Evolutionary conservation across 2,113 vertebrate species (phyloP).

Genomic region (Brachionichthys hirsutus): DNA sequence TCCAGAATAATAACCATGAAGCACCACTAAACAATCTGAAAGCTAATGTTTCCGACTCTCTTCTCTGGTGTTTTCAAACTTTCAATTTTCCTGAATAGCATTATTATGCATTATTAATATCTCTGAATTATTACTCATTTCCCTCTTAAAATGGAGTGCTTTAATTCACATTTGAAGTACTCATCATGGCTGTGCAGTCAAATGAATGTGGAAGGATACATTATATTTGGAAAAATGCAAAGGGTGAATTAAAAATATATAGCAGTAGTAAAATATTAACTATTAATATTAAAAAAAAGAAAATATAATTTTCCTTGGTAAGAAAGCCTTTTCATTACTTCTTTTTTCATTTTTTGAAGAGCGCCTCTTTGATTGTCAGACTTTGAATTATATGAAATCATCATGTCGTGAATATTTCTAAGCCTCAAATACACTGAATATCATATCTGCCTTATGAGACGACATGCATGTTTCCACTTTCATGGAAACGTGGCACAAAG

Average conservation of each 20-base stretch:
- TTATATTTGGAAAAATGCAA: constrained; percentile 83
- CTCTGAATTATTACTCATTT: constrained; percentile 85
- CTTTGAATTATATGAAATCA: constrained; percentile 59
- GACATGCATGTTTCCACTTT: constrained; percentile 23
- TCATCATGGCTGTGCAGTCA: constrained; percentile 76
- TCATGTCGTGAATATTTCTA: constrained; percentile 45
- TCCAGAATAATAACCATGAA: constrained; percentile 22
- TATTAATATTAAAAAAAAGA: constrained; percentile 77
- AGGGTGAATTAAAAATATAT: constrained; percentile 82
- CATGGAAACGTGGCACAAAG: constrained; percentile 22
- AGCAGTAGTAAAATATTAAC: constrained; percentile 82
- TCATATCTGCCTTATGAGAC: constrained; percentile 20
- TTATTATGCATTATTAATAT: constrained; percentile 84
- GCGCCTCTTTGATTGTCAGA: constrained; percentile 37
- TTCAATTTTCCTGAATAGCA: constrained; percentile 78
- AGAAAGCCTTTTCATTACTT: constrained; percentile 73
- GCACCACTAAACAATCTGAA: constrained; percentile 53
- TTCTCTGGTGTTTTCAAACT: constrained; percentile 74
- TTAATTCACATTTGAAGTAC: constrained; percentile 83
- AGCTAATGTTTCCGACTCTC: constrained; percentile 43
- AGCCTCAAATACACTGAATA: constrained; percentile 40
- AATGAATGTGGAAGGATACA: constrained; percentile 81
- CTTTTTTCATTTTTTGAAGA: constrained; percentile 44
- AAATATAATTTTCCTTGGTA: constrained; percentile 74
- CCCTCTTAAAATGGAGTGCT: constrained; percentile 80